Base-by-base conservation (phyloP, 2,797 vertebrate genomes). In the Presbytis comata region DNA sequence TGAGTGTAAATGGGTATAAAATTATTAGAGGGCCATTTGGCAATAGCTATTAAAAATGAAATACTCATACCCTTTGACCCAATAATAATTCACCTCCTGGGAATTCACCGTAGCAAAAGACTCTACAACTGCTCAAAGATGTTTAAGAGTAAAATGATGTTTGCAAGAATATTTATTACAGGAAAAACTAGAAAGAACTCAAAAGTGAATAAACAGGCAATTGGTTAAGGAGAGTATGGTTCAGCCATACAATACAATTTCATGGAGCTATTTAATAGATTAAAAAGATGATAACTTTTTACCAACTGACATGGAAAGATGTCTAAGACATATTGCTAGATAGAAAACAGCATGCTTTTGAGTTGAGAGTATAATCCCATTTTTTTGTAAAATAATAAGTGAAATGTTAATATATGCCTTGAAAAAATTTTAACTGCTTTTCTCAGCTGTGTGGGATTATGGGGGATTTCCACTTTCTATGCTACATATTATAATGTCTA, bases 21-120 rank as follows among this genome's bases (percentile, higher is more conserved):
- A 97, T 95, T 92, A 97, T 89, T 94, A 74, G 76, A 96, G 92
- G 79, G 28, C 64, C 95, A 95, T 95, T 92, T 94, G 97, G 96
- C 86, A 96, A 96, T 85, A 97, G 85, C 85, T 96, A 93, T 97
- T 96, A 96, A 96, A 97, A 96, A 94, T 84, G 75, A 97, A 96
- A 94, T 96, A 61, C 50, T 97, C 96, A 44, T 80, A 84, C 90
- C 92, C 92, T 94, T 89, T 97, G 96, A 95, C 88, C 95, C 74
- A 36, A 61, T 93, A 95, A 89, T 91, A 96, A 97, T 70, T 96
- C 61, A 91, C 89, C 90, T 96, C 83, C 70, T 94, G 79, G 70
- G 90, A 97, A 95, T 95, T 98, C 91, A 97, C 95, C 88, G 36
- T 59, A 67, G 88, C 89, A 85, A 97, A 96, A 55, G 36, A 86